Evolutionary conservation across 1,140 invertebrate genomes (phyloP), one percentile per base, ranked within the genome.

Genomic region (Macrotrachela quadricornifera): DNA sequence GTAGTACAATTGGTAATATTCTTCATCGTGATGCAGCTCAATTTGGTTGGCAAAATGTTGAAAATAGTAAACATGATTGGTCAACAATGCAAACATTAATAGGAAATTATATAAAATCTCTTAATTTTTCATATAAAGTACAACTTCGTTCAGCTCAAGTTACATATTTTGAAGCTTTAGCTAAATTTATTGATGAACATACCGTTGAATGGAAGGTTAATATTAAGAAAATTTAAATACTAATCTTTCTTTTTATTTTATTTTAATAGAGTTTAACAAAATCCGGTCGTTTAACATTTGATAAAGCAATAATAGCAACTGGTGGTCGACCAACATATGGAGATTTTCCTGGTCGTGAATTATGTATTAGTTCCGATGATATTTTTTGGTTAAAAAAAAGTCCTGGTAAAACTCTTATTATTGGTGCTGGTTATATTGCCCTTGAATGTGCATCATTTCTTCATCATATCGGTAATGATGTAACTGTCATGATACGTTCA

Each of bases 371-470:
- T 61, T 41, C 56, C 94, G 91, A 97, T 71, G 91, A 96, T 67
- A 77, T 96, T 47, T 97, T 97, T 73, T 88, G 85, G 59, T 72
- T 95, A 54, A 65, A 77, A 0, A 75, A 79, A 46, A 74, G 78
- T 49, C 91, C 91, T 10, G 90, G 88, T 46, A 92, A 90, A 69
- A 96, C 91, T 0, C 73, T 95, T 11, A 76, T 90, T 37, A 76
- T 96, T 51, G 91, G 91, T 45, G 88, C 85, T 64, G 85, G 85
- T 62, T 94, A 92, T 62, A 86, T 95, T 63, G 85, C 88, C 44
- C 71, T 97, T 50, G 91, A 97, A 71, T 95, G 88, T 74, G 90
- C 87, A 48, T 90, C 90, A 2, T 94, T 94, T 67, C 72, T 94
- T 15, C 79, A 80, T 60, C 84, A 81, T 10, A 68, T 95, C 43